These are phyloP conservation scores for Desmophyllum pertusum DNA, from an alignment of 92 coral and sea anemone species.

Conservation along the genomic window DNA sequence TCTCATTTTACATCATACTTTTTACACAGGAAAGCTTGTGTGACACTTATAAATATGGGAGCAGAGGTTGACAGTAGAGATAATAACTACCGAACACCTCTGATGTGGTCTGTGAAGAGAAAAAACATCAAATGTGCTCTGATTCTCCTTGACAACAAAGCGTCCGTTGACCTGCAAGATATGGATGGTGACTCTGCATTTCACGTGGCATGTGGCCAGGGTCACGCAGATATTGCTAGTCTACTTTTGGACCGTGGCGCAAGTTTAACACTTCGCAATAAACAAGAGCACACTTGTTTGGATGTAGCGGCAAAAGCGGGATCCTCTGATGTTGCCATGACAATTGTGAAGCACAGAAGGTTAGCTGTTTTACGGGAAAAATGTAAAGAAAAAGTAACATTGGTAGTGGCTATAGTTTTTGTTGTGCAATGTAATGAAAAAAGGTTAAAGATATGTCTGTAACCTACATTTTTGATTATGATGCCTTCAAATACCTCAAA, in stretches of 20 bases:
- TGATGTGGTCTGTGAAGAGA: conserved; percentile 66
- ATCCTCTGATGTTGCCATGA: conserved; percentile 59
- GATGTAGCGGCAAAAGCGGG: conserved; percentile 73
- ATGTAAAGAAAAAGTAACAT: neutral
- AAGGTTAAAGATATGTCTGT: too few species aligned
- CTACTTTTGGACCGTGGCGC: conserved; percentile 77
- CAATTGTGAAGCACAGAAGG: conserved; percentile 73
- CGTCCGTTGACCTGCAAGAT: conserved; percentile 54
- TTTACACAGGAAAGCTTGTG: conserved; percentile 59
- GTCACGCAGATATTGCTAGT: conserved; percentile 53
- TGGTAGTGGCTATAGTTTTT: neutral
- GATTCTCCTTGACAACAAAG: conserved; percentile 60
- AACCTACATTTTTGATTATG: too few species aligned
- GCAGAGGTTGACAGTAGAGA: conserved; percentile 71
- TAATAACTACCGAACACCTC: conserved; percentile 62
- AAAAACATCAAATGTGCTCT: conserved; percentile 70
- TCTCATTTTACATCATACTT: too few species aligned
- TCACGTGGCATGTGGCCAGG: conserved; percentile 61
- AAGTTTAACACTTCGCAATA: conserved; percentile 44
- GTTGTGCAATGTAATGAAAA: too few species aligned
- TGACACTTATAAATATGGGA: conserved; percentile 55
- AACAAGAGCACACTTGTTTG: conserved; percentile 48
- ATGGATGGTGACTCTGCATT: conserved; percentile 71
- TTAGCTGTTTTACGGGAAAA: neutral
- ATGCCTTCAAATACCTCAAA: too few species aligned